A percentile compares a stretch with the other conserved stretches of the same genome.
Evolutionary conservation across 2,797 vertebrate genomes (phyloP).

Genomic region (Sylvilagus floridanus): DNA sequence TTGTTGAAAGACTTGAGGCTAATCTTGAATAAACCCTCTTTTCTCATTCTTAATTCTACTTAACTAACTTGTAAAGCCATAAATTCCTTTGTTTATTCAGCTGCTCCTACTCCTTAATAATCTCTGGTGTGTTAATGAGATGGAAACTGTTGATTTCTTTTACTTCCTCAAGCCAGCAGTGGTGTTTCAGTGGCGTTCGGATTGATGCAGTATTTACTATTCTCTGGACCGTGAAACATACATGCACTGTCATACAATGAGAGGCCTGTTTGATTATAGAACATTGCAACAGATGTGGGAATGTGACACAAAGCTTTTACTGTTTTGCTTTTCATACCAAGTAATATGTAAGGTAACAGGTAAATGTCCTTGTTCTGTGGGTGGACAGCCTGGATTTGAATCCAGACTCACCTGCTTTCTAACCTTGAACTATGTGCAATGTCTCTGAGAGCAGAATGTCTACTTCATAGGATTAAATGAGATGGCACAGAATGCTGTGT

Average conservation of each 20-base stretch:
- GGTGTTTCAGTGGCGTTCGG: neutral
- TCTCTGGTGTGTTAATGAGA: neutral
- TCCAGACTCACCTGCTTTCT: neutral
- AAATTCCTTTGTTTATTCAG: neutral
- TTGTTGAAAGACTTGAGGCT: neutral
- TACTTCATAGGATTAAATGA: neutral
- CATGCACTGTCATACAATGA: neutral
- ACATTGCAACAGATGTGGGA: neutral
- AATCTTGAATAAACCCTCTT: neutral
- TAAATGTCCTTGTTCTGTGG: too few relatives aligned
- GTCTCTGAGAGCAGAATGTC: neutral
- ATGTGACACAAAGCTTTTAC: neutral
- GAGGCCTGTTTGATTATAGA: neutral
- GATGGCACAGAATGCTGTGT: neutral
- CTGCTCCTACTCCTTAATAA: too few relatives aligned
- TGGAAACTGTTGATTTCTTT: neutral
- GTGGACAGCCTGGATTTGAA: neutral
- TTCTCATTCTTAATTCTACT: neutral
- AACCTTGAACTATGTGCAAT: neutral
- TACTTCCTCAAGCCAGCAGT: neutral
- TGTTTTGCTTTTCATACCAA: neutral
- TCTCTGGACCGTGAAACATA: neutral
- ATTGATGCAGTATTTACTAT: neutral
- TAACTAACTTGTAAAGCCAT: neutral
- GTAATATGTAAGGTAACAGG: accelerated